Evolutionary conservation across 2,113 vertebrate genomes (phyloP).

Genomic region (Sylvilagus bachmani): DNA sequence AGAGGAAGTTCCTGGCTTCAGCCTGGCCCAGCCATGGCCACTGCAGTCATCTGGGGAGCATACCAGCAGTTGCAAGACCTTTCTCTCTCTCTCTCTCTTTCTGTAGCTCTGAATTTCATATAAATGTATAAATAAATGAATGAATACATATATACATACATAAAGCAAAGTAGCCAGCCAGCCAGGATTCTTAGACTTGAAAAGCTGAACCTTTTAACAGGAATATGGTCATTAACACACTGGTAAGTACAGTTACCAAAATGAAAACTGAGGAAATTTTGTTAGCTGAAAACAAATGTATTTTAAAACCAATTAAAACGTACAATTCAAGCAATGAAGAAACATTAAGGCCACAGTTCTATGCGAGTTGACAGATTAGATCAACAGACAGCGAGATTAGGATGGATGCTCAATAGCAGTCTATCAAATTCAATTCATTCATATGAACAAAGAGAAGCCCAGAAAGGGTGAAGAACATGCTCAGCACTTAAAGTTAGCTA

Average conservation of each 20-base stretch:
- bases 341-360: too few species aligned
- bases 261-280: background rate
- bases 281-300: background rate
- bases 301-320: background rate
- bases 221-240: background rate
- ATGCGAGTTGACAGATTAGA: background rate
- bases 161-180: too few species aligned
- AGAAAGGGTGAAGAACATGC: background rate
- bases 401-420: background rate
- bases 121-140: too few species aligned
- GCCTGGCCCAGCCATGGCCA: too few species aligned
- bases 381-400: background rate
- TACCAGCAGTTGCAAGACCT: too few species aligned
- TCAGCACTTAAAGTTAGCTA: background rate
- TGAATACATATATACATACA: too few species aligned
- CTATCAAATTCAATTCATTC: background rate
- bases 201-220: background rate
- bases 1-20: too few species aligned
- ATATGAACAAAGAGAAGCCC: background rate
- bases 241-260: background rate
- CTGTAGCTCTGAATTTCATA: too few species aligned
- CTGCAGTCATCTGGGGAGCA: too few species aligned
- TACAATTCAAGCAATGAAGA: background rate
- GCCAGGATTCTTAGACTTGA: too few species aligned
- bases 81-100: too few species aligned